Percentiles rank a stretch among this genome's conserved stretches.
phyloP scores from a whole-genome alignment of 2,113 vertebrate genomes.

The Isurus oxyrinchus region DNA sequence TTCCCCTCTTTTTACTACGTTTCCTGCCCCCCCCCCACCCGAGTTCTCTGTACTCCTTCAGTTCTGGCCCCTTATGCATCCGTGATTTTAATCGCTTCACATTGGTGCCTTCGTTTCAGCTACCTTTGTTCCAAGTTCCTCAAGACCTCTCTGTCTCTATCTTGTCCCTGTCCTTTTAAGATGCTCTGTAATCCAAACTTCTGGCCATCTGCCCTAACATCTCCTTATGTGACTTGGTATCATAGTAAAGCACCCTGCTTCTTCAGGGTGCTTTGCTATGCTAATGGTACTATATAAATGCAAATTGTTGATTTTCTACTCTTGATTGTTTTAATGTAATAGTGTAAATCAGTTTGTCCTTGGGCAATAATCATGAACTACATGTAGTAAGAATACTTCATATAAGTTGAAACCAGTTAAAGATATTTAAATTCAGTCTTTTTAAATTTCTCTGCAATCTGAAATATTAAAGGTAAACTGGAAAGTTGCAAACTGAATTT shows the following conservation, averaged over 20 bases:
- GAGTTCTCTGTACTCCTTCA: neutral
- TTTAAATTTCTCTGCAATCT: neutral
- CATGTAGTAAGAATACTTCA: neutral
- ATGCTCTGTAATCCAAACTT: neutral
- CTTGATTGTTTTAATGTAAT: neutral
- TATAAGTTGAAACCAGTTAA: neutral
- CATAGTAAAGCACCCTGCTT: neutral
- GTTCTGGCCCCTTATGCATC: neutral
- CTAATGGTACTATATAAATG: neutral
- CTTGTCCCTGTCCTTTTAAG: neutral
- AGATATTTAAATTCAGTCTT: neutral
- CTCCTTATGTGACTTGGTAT: neutral
- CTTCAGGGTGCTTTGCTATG: neutral
- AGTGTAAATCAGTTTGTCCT: neutral
- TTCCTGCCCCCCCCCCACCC: neutral
- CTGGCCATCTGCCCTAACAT: neutral
- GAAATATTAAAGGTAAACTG: neutral
- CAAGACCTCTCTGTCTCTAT: too few relatives aligned
- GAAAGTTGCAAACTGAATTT: neutral
- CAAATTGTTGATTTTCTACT: neutral
- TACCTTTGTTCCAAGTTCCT: too few relatives aligned
- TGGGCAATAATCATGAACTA: neutral
- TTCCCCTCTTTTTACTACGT: neutral
- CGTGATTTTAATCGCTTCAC: too few relatives aligned
- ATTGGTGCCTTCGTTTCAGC: too few relatives aligned